Base-by-base conservation (phyloP, 2,888 invertebrate genomes). In the Tolmerus cingulatus region DNA sequence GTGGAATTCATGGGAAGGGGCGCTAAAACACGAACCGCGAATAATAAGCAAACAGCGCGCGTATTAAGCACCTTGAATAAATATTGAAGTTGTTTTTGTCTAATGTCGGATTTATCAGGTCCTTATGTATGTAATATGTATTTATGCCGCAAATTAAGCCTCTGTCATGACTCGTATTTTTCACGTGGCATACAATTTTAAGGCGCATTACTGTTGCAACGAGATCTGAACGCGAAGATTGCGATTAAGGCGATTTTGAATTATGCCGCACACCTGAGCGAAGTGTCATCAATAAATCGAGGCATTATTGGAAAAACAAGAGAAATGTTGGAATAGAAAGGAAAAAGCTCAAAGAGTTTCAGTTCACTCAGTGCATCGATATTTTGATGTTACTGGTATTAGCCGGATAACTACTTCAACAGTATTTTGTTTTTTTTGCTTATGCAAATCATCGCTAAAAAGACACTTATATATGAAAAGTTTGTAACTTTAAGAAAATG, bases 11-110 rank as follows among this genome's bases (percentile, higher is more conserved):
- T 7, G 8, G 40, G 37, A 37, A 66, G 23, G 86, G 43, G 74
- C 66, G 78, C 34, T 40, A 78, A 43, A 78, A 87, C 40, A 87
- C 88, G 16, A 27, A 57, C 5, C 82, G 37, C 82, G 37, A 82
- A 57, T 82, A 19, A 66, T 66, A 19, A 40, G 87, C 86, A 81
- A 74, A 86, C 88, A 78, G 87, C 30, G 86, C 40, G 86, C 86
- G 57, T 88, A 86, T 88, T 88, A 88, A 88, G 87, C 87, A 74
- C 86, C 88, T 87, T 87, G 87, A 87, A 88, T 88, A 88, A 88
- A 88, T 87, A 88, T 88, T 88, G 86, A 86, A 88, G 82, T 88
- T 88, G 86, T 51, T 86, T 74, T 66, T 66, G 27, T 27, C 4
- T 27, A 27, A 66, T 19, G 66, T 12, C 23, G 27, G 55, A 46